Conservation (phyloP, 2,888 invertebrate genomes). For the Cantharis flavilabris region DNA sequence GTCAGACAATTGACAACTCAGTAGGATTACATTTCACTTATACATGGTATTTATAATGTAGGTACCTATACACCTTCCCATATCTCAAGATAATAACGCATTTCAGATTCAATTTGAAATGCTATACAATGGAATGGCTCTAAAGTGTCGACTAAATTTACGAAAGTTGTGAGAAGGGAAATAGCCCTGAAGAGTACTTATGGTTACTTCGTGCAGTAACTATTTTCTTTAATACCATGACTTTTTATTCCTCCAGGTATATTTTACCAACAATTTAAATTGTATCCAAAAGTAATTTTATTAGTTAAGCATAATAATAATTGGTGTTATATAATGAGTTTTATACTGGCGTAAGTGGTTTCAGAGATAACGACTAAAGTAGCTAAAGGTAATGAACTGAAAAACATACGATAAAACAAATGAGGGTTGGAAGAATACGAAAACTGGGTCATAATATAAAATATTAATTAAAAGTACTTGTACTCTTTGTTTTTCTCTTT, state of each 20-base stretch:
- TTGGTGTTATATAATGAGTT: conserved; percentile 8
- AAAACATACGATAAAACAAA: conserved; percentile 28
- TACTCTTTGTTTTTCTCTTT: neutral
- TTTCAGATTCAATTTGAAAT: neutral
- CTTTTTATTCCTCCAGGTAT: too few relatives aligned
- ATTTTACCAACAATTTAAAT: neutral
- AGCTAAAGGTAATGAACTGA: conserved; percentile 22
- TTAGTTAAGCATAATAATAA: neutral
- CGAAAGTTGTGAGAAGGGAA: neutral
- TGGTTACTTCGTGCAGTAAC: neutral
- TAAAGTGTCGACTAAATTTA: neutral
- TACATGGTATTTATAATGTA: neutral
- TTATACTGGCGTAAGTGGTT: conserved; percentile 15
- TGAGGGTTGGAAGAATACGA: conserved; percentile 15
- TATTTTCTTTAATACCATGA: neutral
- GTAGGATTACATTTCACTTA: neutral
- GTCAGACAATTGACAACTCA: neutral
- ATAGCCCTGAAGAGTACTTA: neutral
- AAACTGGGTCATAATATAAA: conserved; percentile 20
- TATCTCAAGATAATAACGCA: neutral
- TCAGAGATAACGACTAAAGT: conserved; percentile 18
- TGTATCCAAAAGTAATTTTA: neutral
- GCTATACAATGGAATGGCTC: neutral
- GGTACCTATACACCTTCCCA: neutral
- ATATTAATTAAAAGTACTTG: conserved; percentile 26